phyloP scores from a whole-genome alignment of 2,888 invertebrate species.

The Biston stratarius region DNA sequence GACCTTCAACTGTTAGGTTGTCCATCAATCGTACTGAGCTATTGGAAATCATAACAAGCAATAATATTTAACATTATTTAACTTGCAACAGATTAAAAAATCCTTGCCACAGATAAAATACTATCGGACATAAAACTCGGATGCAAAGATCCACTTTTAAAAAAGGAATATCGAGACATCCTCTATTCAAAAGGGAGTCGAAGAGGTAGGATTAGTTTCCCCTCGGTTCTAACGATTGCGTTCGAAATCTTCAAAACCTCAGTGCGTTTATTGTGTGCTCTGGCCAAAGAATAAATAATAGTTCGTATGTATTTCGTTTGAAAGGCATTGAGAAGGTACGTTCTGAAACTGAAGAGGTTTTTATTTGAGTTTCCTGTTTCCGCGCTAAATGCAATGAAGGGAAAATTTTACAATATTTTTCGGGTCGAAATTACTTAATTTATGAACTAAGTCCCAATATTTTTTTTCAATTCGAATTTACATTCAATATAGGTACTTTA shows the following conservation, averaged over 20 bases:
- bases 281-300: constrained; percentile 7
- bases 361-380: constrained; percentile 42
- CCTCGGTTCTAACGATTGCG: constrained; percentile 48
- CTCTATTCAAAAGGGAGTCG: constrained; percentile 49
- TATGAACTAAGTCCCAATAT: not conserved
- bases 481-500: no score
- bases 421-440: not conserved
- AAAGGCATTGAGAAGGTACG: constrained; percentile 42
- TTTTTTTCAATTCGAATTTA: no score
- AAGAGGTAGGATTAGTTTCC: constrained; percentile 54
- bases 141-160: constrained; percentile 26
- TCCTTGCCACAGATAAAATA: not conserved
- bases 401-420: not conserved
- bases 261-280: constrained; percentile 27
- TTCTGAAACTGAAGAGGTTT: constrained; percentile 41
- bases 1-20: no score
- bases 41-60: no score
- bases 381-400: constrained; percentile 2
- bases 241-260: constrained; percentile 46
- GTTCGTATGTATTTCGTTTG: constrained; percentile 11
- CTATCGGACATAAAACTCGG: constrained; percentile 17
- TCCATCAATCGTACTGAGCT: no score
- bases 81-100: not conserved
- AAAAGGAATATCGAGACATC: constrained; percentile 29
- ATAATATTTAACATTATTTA: not conserved